Evolutionary conservation across 2,888 invertebrate species (phyloP), one percentile per base, ranked within the genome.

Genomic region (Sphinx pinastri): DNA sequence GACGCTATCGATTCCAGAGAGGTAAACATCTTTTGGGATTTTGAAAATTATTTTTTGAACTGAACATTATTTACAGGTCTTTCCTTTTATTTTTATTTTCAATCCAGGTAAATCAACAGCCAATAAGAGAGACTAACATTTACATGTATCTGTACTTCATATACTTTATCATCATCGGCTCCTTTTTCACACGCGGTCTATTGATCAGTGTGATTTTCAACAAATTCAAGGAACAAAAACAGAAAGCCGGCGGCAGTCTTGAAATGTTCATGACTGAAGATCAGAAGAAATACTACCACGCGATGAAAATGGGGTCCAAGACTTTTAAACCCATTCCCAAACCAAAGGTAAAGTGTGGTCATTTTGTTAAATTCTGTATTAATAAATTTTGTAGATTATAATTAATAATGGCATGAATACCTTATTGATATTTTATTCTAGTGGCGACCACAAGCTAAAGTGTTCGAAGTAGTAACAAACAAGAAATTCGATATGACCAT

Each of bases 231-330:
- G 99, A 99, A 94, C 99, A 99, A 94, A 99, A 99, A 95, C 99
- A 99, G 95, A 99, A 99, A 95, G 98, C 98, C 83, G 99, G 99
- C 84, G 99, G 99, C 79, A 99, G 99, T 80, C 95, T 99, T 79
- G 99, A 99, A 94, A 98, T 99, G 99, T 99, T 99, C 95, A 99
- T 99, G 99, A 99, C 99, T 84, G 99, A 99, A 92, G 99, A 99
- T 95, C 99, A 99, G 95, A 99, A 99, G 96, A 99, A 99, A 95
- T 99, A 99, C 94, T 99, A 99, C 95, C 99, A 99, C 90, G 99
- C 99, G 74, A 99, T 99, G 99, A 99, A 99, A 95, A 99, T 99
- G 98, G 98, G 99, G 81, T 98, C 98, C 71, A 99, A 99, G 93
- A 99, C 99, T 73, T 95, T 99, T 90, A 99, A 99, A 95, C 99